phyloP scores from a whole-genome alignment of 2,797 vertebrate genomes.

The Acipenser oxyrinchus region DNA sequence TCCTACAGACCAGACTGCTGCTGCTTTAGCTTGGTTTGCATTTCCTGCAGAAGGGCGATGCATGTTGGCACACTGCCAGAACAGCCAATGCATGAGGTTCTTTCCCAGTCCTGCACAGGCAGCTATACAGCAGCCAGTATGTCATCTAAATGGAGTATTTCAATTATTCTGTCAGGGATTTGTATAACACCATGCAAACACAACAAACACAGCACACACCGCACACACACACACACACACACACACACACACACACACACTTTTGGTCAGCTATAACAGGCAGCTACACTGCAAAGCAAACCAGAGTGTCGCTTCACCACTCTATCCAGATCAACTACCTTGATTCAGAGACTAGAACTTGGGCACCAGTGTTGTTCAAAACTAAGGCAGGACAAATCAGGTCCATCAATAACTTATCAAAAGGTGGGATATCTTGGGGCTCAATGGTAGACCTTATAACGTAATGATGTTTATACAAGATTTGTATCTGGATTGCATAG shows the following conservation, averaged over 20 bases:
- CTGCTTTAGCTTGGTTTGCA: too few relatives aligned
- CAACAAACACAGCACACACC: neutral
- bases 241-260: neutral
- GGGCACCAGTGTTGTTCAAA: neutral
- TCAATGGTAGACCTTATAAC: too few relatives aligned
- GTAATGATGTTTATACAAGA: too few relatives aligned
- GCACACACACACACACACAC: too few relatives aligned
- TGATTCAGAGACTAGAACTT: neutral
- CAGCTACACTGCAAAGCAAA: neutral
- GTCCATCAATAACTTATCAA: too few relatives aligned
- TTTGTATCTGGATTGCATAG: too few relatives aligned
- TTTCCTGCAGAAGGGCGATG: too few relatives aligned
- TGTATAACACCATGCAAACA: neutral
- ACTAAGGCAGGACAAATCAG: neutral
- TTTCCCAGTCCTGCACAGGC: neutral
- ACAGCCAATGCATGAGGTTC: too few relatives aligned
- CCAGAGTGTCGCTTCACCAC: neutral
- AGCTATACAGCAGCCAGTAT: neutral
- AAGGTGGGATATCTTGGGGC: too few relatives aligned
- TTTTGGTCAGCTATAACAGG: neutral
- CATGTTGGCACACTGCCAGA: too few relatives aligned
- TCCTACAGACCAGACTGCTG: too few relatives aligned
- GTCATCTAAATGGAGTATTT: neutral
- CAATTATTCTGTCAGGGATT: neutral
- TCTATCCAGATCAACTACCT: neutral